Percentiles rank a stretch among this genome's conserved stretches.
phyloP scores from a whole-genome alignment of 1,140 invertebrate genomes.

The Heliconius melpomene region DNA sequence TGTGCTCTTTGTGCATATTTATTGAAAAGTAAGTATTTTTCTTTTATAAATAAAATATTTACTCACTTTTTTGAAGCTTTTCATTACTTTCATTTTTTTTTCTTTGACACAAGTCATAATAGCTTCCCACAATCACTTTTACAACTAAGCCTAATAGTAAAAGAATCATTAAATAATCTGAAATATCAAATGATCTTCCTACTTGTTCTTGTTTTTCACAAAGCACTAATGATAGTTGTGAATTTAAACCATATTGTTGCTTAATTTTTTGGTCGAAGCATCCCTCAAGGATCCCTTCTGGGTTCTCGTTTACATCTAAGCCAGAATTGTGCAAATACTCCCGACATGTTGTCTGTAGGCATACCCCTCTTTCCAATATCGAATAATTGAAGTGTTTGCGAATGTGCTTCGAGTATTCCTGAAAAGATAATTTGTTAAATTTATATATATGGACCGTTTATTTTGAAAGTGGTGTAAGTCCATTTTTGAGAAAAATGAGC shows the following conservation, averaged over 20 bases:
- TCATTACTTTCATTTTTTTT: background rate
- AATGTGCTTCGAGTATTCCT: conserved; percentile 13
- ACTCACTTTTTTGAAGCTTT: background rate
- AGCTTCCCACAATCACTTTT: background rate
- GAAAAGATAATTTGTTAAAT: background rate
- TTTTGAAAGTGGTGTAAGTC: too few species aligned
- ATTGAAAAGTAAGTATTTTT: too few species aligned
- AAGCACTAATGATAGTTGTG: background rate
- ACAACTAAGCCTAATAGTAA: background rate
- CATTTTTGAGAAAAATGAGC: too few species aligned
- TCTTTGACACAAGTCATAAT: background rate
- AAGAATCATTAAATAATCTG: background rate
- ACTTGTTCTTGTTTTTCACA: background rate
- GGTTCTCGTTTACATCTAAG: background rate
- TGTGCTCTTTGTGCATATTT: too few species aligned
- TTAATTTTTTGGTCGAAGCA: background rate
- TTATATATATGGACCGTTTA: too few species aligned
- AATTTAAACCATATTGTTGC: background rate
- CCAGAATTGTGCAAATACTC: background rate
- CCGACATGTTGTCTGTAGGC: conserved; percentile 1
- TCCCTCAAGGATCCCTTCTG: background rate
- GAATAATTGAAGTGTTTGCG: conserved; percentile 15
- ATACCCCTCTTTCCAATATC: conserved; percentile 12
- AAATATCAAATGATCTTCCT: background rate
- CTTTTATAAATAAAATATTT: too few species aligned